Evolutionary conservation across 1,140 invertebrate species (phyloP).

Genomic region (Telenomus remus): DNA sequence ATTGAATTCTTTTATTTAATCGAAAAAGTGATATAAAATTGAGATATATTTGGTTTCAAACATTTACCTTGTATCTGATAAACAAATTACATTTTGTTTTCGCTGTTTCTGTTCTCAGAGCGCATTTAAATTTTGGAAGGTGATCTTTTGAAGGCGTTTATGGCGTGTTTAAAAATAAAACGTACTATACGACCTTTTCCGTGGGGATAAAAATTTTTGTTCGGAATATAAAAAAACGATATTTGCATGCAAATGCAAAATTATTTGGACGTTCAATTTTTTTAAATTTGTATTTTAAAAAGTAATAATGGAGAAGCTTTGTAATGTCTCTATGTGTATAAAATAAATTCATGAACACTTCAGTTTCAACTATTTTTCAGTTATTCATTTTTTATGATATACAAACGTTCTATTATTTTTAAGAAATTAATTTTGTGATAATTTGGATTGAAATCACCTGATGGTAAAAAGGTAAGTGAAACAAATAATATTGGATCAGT

Average conservation of each 20-base stretch:
- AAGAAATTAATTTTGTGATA: no score
- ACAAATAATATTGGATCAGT: no score
- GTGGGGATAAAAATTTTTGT: background rate
- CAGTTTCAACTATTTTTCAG: no score
- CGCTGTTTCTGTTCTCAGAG: constrained; percentile 19
- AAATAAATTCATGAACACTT: no score
- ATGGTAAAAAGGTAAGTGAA: no score
- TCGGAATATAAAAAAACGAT: background rate
- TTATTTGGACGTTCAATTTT: background rate
- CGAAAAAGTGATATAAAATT: constrained; percentile 4
- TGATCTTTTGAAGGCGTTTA: constrained; percentile 29
- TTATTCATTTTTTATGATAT: no score
- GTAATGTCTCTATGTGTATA: background rate
- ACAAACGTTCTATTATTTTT: no score
- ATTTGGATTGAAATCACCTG: no score
- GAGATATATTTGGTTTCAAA: background rate
- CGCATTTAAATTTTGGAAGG: constrained; percentile 18
- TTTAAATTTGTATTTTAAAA: background rate
- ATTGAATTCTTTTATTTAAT: constrained; percentile 16
- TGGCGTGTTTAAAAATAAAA: constrained; percentile 1
- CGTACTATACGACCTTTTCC: no score
- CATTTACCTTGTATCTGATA: constrained; percentile 5
- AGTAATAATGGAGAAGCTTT: no score
- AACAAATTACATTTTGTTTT: constrained; percentile 10
- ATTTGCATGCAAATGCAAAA: background rate